A percentile compares a stretch with the other conserved stretches of the same genome.
phyloP scores from a whole-genome alignment of 2,888 invertebrate genomes.

The Pristionchus maxplancki region DNA sequence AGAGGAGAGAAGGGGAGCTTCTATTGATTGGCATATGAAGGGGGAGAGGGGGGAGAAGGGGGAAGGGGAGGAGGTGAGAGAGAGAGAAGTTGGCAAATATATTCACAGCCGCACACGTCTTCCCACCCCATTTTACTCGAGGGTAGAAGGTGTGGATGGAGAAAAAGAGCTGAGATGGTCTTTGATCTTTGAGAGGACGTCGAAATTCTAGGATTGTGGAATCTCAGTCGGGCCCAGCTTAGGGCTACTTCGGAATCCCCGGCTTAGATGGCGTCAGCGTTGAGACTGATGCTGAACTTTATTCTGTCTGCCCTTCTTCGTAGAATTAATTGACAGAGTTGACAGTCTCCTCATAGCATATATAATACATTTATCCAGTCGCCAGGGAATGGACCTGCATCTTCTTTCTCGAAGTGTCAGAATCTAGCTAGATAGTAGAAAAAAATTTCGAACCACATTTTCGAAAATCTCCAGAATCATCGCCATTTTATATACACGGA shows the following conservation, averaged over 20 bases:
- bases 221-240: background rate
- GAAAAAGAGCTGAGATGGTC: too few species aligned
- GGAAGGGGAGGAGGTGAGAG: background rate
- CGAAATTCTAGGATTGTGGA: background rate
- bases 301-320: background rate
- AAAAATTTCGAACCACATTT: too few species aligned
- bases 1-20: constrained; percentile 1
- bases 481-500: too few species aligned
- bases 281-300: background rate
- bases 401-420: too few species aligned
- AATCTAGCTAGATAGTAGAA: too few species aligned
- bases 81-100: constrained; percentile 39
- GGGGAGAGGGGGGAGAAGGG: constrained; percentile 20
- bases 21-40: constrained; percentile 31
- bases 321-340: background rate
- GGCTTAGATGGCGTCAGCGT: background rate
- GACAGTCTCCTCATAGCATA: too few species aligned
- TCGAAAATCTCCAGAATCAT: too few species aligned
- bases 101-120: constrained; percentile 9
- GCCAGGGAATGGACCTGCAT: too few species aligned
- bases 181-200: background rate
- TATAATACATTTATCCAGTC: too few species aligned
- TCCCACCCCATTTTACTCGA: constrained; percentile 1
- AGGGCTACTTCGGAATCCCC: background rate
- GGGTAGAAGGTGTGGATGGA: background rate